These are phyloP conservation scores for Lepidotrigona ventralis DNA, from an alignment of 1,140 invertebrate species.

Conservation along the genomic window DNA sequence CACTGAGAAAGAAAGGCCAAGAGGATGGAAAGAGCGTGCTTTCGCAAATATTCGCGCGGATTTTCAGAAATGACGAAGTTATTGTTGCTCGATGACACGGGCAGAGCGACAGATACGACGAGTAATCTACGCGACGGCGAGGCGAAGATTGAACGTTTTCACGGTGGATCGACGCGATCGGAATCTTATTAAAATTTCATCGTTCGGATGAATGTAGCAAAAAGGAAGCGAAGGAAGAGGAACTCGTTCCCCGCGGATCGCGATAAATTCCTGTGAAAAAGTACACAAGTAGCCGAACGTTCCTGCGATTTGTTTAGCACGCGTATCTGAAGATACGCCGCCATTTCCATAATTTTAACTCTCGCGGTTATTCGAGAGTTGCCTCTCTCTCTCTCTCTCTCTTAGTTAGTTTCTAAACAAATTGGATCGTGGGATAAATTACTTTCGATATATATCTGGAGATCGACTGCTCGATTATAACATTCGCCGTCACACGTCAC, in stretches of 20 bases:
- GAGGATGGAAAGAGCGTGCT: too few species aligned
- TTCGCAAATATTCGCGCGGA: too few species aligned
- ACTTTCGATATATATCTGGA: not conserved
- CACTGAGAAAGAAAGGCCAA: too few species aligned
- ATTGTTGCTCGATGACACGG: not conserved
- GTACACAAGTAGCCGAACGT: not conserved
- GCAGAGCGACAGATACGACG: too few species aligned
- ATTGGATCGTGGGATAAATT: not conserved
- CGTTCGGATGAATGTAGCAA: not conserved
- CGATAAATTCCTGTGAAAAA: not conserved
- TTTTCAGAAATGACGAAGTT: not conserved
- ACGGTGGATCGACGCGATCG: not conserved
- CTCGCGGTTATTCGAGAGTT: too few species aligned
- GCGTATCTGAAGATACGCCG: too few species aligned
- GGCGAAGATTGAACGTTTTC: not conserved
- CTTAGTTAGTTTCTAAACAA: not conserved
- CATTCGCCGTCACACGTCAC: not conserved
- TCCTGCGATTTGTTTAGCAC: not conserved
- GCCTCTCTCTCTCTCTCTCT: too few species aligned
- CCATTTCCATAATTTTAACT: too few species aligned
- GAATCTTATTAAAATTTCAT: conserved; percentile 19
- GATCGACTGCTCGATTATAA: not conserved
- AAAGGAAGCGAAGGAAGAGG: not conserved
- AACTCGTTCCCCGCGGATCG: not conserved
- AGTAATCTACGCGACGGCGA: not conserved